phyloP scores from a whole-genome alignment of 2,888 invertebrate genomes.

The Mythimna lalbum region DNA sequence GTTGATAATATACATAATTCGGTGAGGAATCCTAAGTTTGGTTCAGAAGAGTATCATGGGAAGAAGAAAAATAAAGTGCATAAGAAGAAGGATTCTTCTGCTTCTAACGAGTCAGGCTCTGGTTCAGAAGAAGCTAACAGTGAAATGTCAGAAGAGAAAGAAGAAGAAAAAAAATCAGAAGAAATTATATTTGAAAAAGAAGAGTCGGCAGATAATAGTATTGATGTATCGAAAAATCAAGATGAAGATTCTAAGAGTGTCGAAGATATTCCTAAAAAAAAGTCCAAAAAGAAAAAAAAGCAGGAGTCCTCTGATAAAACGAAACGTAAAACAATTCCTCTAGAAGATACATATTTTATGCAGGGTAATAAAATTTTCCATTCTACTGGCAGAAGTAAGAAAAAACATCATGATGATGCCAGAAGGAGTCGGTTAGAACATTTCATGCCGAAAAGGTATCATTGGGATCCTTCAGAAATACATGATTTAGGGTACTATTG shows the following conservation, averaged over 20 bases:
- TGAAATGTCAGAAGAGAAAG: background rate
- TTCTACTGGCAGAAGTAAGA: background rate
- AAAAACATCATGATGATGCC: background rate
- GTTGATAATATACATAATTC: slow-evolving; percentile 14
- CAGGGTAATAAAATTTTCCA: slow-evolving; percentile 42
- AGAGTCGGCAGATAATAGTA: background rate
- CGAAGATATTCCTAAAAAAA: background rate
- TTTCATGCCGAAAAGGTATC: slow-evolving; percentile 79
- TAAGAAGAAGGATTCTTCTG: background rate
- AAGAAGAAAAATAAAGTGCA: background rate
- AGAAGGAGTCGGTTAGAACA: slow-evolving; percentile 66
- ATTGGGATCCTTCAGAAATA: slow-evolving; percentile 74
- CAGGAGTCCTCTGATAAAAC: background rate
- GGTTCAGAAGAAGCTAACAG: background rate
- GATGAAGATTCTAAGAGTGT: background rate
- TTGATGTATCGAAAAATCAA: background rate
- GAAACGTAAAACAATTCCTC: background rate
- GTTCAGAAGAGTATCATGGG: background rate
- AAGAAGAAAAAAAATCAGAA: background rate
- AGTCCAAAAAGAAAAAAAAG: background rate
- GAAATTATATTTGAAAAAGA: background rate
- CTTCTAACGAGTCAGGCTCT: slow-evolving; percentile 4
- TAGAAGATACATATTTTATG: background rate
- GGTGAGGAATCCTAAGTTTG: background rate
- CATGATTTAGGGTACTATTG: slow-evolving; percentile 76